Conservation (phyloP, 2,113 vertebrate species). For the Ptilorrhoa leucosticta region DNA sequence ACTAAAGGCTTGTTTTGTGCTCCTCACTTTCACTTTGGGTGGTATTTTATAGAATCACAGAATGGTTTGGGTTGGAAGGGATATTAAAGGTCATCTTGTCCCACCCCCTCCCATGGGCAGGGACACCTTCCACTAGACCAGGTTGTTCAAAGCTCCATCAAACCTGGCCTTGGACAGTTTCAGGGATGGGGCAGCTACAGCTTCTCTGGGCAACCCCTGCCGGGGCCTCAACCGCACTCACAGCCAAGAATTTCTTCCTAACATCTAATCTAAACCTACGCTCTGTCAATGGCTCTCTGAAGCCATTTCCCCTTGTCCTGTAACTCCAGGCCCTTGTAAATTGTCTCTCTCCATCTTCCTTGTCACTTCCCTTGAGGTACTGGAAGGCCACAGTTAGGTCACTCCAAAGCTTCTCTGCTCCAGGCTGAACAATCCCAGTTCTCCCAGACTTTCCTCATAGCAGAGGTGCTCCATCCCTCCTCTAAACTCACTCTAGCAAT, state of each 20-base stretch:
- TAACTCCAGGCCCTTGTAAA: neutral
- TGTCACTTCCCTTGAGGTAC: neutral
- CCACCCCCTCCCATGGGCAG: neutral
- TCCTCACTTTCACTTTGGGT: neutral
- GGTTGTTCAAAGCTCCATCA: neutral
- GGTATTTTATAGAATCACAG: neutral
- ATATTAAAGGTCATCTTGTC: neutral
- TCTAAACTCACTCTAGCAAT: neutral
- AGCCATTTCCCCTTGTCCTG: neutral
- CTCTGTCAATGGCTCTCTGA: neutral
- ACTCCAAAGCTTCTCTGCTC: neutral
- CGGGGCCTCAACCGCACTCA: neutral
- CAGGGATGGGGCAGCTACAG: neutral
- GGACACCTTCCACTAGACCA: neutral
- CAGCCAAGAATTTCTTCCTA: neutral
- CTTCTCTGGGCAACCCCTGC: neutral
- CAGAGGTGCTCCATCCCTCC: neutral
- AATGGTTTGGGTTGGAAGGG: neutral
- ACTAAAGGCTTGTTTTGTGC: neutral
- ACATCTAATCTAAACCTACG: neutral
- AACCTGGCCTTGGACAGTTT: neutral
- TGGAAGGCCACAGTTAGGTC: neutral
- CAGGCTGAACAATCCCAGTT: neutral
- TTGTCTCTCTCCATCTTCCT: neutral
- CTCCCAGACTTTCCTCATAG: neutral